A percentile compares a stretch with the other conserved stretches of the same genome.
phyloP scores from a whole-genome alignment of 2,888 invertebrate genomes.

The Panzeria rudis region DNA sequence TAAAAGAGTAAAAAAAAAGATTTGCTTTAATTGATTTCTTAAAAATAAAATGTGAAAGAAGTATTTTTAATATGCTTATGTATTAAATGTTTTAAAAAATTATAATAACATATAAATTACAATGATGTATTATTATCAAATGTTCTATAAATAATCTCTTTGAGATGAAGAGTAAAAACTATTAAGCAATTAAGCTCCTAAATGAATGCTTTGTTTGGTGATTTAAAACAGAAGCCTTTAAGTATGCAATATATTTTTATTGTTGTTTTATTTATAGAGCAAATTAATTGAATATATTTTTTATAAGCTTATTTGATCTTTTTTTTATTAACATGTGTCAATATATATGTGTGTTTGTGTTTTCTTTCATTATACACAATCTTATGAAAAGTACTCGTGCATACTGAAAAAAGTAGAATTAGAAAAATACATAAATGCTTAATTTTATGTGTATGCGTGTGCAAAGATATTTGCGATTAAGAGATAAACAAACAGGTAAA shows the following conservation, averaged over 20 bases:
- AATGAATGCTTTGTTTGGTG: constrained; percentile 8
- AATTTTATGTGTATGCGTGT: not conserved
- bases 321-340: not conserved
- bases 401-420: constrained; percentile 8
- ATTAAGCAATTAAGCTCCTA: constrained; percentile 24
- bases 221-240: constrained; percentile 8
- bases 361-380: not conserved
- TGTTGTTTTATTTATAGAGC: not conserved
- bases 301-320: not conserved
- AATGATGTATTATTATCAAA: not conserved
- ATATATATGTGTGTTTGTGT: too few relatives aligned
- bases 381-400: not conserved
- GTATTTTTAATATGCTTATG: not conserved
- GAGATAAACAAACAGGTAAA: not conserved
- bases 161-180: constrained; percentile 9
- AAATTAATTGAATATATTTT: constrained; percentile 36
- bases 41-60: not conserved
- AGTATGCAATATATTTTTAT: constrained; percentile 23
- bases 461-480: not conserved
- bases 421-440: not conserved
- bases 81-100: constrained; percentile 5
- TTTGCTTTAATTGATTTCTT: not conserved
- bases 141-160: constrained; percentile 2
- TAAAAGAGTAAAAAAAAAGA: not conserved
- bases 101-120: not conserved